Percentiles rank a stretch among this genome's conserved stretches.
Conservation (phyloP, 2,888 invertebrate species). For the Pandemis cinnamomeana region DNA sequence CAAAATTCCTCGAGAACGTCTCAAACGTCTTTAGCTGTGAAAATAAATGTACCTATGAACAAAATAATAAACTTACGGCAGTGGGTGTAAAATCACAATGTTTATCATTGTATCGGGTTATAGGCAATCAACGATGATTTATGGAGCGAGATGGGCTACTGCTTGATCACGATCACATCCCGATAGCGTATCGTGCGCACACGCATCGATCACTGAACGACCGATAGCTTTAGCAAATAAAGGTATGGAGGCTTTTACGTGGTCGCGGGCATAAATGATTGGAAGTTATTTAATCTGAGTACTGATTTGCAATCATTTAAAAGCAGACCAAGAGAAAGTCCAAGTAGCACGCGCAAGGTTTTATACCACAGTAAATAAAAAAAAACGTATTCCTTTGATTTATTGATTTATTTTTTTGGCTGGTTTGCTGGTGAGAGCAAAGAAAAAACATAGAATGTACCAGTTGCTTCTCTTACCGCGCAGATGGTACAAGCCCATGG, state of each 20-base stretch:
- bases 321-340: no score
- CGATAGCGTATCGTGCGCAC: conserved; percentile 57
- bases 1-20: background rate
- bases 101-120: conserved; percentile 70
- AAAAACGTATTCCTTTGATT: no score
- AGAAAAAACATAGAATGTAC: no score
- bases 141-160: conserved; percentile 67
- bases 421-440: no score
- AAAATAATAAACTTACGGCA: conserved; percentile 49
- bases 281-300: background rate
- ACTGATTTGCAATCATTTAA: background rate
- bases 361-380: no score
- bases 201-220: conserved; percentile 62
- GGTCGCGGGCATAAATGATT: conserved; percentile 9
- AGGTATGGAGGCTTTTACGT: conserved; percentile 17
- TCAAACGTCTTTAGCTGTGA: conserved; percentile 10
- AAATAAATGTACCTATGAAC: conserved; percentile 46
- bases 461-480: no score
- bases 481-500: no score
- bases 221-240: conserved; percentile 45
- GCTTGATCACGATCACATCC: conserved; percentile 57
- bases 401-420: no score
- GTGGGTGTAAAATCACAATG: conserved; percentile 65
- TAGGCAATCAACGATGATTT: conserved; percentile 73
- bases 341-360: no score